Base-by-base conservation (phyloP, 2,888 invertebrate genomes). In the Drosophila testacea region DNA sequence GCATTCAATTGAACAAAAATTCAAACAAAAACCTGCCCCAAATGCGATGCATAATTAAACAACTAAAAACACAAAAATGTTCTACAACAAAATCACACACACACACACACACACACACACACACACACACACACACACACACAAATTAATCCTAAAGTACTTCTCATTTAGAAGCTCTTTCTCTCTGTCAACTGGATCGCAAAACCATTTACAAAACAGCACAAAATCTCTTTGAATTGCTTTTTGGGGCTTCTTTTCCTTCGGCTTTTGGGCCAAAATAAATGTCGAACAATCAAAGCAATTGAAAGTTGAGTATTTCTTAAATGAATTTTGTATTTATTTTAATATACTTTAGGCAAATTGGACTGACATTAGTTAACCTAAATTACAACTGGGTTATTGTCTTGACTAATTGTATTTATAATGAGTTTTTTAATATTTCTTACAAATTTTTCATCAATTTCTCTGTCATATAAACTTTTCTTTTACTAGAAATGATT, bases 1-100 rank as follows among this genome's bases (percentile, higher is more conserved):
- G 88, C 88, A 82, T 84, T 83, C 88, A 83, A 83, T 83, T 83
- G 87, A 79, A 83, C 81, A 22, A 59, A 69, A 73, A 69, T 71
- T 71, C 67, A 65, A 61, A 68, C 67, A 63, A 60, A 63, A 61
- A 68, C 56, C 52, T 47, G 36, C 46, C 56, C 42, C 74, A 51
- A 63, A 63, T 48, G 55, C 56, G 56, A 61, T 75, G 54, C 70
- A 77, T 34, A 39, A 67, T 67, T 55, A 67, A 62, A 51, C 56
- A 55, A 55, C 32, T 48, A 36, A 61, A 39, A 59, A 47, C 30
- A 36, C n/a, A 44, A 47, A 7, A 36, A 13, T 41, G 9, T 7
- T 27, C 2, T 16, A 34, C 16, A 16, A 16, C 16, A 16, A 16
- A 16, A 16, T 16, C 16, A 16, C 16, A 16, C 16, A 16, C 16